These are phyloP conservation scores for Falco biarmicus DNA, from an alignment of 2,797 vertebrate species.

Conservation along the genomic window DNA sequence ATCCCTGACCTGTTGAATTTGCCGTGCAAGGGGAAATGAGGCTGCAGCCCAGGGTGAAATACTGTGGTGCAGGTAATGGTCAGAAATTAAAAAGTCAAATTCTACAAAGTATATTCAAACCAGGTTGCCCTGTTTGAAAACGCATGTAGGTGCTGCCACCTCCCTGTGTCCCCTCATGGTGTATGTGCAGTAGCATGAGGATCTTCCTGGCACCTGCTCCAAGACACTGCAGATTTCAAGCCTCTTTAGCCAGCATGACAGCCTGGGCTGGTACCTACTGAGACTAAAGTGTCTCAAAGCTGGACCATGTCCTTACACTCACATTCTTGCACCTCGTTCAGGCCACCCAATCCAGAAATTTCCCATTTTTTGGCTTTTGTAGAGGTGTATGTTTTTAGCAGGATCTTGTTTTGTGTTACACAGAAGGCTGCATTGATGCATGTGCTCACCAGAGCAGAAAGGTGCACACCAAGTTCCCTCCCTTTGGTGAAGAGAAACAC, in stretches of 20 bases:
- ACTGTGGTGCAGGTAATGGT: background rate
- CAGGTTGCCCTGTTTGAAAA: background rate
- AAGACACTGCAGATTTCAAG: background rate
- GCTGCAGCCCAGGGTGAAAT: background rate
- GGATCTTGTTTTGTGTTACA: background rate
- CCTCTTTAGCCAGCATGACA: background rate
- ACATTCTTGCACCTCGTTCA: background rate
- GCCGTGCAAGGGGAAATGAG: background rate
- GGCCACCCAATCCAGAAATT: background rate
- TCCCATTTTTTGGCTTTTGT: background rate
- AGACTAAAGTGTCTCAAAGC: background rate
- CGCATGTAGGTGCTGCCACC: background rate
- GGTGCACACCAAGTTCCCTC: background rate
- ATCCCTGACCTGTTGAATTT: background rate
- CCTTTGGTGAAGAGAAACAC: background rate
- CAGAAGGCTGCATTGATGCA: background rate
- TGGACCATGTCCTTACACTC: background rate
- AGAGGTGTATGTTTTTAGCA: background rate
- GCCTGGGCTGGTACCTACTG: background rate
- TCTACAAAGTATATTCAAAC: background rate
- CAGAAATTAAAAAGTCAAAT: background rate
- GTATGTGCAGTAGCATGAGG: background rate
- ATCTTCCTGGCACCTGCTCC: background rate
- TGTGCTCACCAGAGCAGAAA: background rate
- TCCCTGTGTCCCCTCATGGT: accelerated